Conservation (phyloP, 2,888 invertebrate genomes). For the Dicycla oo region DNA sequence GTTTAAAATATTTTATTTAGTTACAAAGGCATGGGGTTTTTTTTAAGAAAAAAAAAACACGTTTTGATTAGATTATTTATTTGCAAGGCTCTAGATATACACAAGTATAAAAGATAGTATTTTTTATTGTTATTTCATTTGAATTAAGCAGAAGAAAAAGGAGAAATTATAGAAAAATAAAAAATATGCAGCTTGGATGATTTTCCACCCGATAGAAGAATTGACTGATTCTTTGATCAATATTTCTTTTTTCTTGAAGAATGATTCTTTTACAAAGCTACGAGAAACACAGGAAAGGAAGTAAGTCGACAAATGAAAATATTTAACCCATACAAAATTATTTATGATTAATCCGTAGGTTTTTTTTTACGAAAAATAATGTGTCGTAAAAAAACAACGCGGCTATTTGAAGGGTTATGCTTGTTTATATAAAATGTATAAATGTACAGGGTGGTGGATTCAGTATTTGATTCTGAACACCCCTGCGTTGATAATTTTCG, state of each 20-base stretch:
- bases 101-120: not conserved
- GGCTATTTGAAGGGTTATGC: conserved; percentile 35
- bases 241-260: not conserved
- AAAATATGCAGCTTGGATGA: not conserved
- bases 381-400: not conserved
- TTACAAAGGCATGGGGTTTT: not conserved
- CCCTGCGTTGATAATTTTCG: too few species aligned
- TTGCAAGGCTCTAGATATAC: not conserved
- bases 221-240: not conserved
- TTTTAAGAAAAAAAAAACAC: not conserved
- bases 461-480: too few species aligned
- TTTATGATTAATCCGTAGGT: not conserved
- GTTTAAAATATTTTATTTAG: too few species aligned
- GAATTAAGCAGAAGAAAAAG: not conserved
- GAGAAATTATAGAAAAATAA: not conserved
- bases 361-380: conserved; percentile 8
- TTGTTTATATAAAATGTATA: conserved; percentile 18
- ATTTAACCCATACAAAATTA: not conserved
- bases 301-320: conserved; percentile 8
- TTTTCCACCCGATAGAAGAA: not conserved
- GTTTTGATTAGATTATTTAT: not conserved
- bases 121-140: not conserved
- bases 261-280: too few species aligned
- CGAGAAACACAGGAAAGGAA: too few species aligned
- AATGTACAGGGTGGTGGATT: not conserved